Base-by-base conservation (phyloP, 2,888 invertebrate genomes). In the Hypsopygia costalis region DNA sequence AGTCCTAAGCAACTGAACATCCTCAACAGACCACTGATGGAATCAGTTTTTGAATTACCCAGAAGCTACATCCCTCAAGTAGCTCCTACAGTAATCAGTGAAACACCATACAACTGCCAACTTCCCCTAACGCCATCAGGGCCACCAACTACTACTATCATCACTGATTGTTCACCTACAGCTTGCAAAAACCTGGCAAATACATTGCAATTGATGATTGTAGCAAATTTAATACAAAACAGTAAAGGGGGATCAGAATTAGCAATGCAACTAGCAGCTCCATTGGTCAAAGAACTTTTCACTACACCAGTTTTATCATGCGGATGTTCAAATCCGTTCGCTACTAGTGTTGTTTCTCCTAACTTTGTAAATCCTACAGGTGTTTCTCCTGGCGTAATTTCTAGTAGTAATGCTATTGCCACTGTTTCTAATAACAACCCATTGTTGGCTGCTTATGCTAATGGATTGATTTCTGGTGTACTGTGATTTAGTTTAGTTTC, bases 191-290 rank as follows among this genome's bases (percentile, higher is more conserved):
- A 80, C 34, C 40, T 86, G 31, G 76, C 69, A 0, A 73, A 85
- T 28, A 76, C 82, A 0, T 55, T 86, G 1, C 80, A 86, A 27
- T 30, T 86, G 0, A 74, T 86, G 81, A 71, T 78, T 1, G 76
- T 81, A 0, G 61, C 66, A 9, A 79, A 81, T 47, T 50, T 81
- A 12, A 42, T 86, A 0, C 70, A 81, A 39, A 75, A 71, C 10
- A 66, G 51, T 5, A 58, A 55, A 33, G 66, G 65, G 0, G 68
- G 60, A 1, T 56, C 69, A 1, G 64, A 75, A 25, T 27, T 66
- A 8, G 69, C 69, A 3, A 38, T 72, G 10, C 61, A 69, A 40
- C 44, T 76, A 3, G 70, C 74, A 6, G 50, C 57, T 0, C 78
- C 81, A 0, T 49, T 77, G 27, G 47, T 81, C 1, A 75, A 64